Evolutionary conservation across 2,888 invertebrate genomes (phyloP).

Genomic region (Dicycla oo): DNA sequence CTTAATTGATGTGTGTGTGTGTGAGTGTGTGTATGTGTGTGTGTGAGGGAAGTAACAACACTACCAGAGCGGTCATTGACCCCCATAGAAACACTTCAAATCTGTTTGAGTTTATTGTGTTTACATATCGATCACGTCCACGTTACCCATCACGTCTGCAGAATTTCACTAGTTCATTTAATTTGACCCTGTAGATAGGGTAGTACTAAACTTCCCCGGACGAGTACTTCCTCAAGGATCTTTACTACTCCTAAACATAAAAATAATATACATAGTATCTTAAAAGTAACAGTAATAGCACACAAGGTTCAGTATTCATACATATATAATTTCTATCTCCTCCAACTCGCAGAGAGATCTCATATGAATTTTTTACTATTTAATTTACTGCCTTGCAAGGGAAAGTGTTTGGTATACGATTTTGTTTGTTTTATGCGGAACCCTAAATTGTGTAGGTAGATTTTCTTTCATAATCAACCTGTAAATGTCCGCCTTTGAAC

Average conservation of each 20-base stretch:
- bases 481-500: not conserved
- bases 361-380: conserved; percentile 67
- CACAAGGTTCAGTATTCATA: conserved; percentile 28
- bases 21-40: no score
- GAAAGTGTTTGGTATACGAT: conserved; percentile 38
- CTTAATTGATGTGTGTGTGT: no score
- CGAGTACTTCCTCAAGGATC: not conserved
- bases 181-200: no score
- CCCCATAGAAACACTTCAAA: no score
- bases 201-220: no score
- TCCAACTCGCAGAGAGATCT: conserved; percentile 33
- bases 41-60: no score
- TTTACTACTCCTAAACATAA: conserved; percentile 1
- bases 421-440: conserved; percentile 34
- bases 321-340: conserved; percentile 46
- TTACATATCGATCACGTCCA: no score
- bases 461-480: not conserved
- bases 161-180: no score
- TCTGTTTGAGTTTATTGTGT: no score
- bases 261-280: conserved; percentile 22
- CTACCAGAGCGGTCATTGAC: no score
- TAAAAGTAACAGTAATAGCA: conserved; percentile 31
- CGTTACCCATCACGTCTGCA: no score
- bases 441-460: conserved; percentile 3
- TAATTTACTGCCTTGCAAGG: conserved; percentile 60